Evolutionary conservation across 2,888 invertebrate genomes (phyloP), one percentile per base, ranked within the genome.

Genomic region (Teleiodes luculella): DNA sequence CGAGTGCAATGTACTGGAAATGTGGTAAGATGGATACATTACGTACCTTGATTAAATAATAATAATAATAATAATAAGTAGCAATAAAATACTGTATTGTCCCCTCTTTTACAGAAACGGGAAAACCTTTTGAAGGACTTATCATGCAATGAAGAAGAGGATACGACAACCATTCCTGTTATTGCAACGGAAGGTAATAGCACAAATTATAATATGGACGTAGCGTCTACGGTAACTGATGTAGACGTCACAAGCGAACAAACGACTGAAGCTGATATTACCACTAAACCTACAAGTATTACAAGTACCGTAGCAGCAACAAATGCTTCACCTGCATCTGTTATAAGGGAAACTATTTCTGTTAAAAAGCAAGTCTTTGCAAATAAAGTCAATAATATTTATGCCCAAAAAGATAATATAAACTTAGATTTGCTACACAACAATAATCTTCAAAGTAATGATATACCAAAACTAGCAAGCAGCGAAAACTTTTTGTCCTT

Each of bases 1-100:
- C 91, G 93, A 59, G 92, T 95, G 55, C 92, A 94, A 60, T 95
- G 95, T 78, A 93, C 93, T 68, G 94, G 94, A 66, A 93, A 94
- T 78, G 92, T 93, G 90, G 95, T 95, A 87, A 88, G 90, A n/a
- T n/a, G n/a, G n/a, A n/a, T n/a, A n/a, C n/a, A n/a, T n/a, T n/a
- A n/a, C n/a, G n/a, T n/a, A n/a, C n/a, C n/a, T n/a, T n/a, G n/a
- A n/a, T n/a, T 20, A 14, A 14, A 11, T 11, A 31, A 14, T 11
- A 47, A n/a, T 4, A 41, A 1, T n/a, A 1, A 16, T 41, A 24
- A 41, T 14, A 14, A 37, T 4, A 14, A 2, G 14, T 14, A 1
- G 3, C 16, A 4, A 37, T 10, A 43, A 28, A n/a, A 36, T 16
- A 24, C 39, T 7, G 36, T 2, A 24, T 24, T 36, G 11, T 7